Base-by-base conservation (phyloP, 1,140 invertebrate genomes). In the Lordiphosa mommai region DNA sequence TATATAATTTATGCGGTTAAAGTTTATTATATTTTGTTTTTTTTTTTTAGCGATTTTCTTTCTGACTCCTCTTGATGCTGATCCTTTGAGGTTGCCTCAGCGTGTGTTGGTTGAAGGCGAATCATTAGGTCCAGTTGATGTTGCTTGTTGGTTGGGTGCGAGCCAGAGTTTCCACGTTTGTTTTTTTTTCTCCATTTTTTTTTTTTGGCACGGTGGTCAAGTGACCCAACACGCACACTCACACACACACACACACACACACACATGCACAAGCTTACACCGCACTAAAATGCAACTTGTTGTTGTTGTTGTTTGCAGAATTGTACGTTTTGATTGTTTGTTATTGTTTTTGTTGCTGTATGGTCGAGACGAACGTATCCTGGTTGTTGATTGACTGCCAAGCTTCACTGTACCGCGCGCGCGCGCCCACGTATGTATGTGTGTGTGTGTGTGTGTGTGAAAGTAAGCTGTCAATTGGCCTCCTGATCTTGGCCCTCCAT, bases 311-410 rank as follows among this genome's bases (percentile, higher is more conserved):
- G 57, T 72, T 53, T 77, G 67, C 66, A 48, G 58, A 52, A 36
- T 49, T 47, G 59, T 55, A 72, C 74, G 23, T 64, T 77, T 72
- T 64, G 57, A 47, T 82, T 72, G 61, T 66, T 60, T 64, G 56
- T 69, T 57, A 13, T 27, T 68, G 51, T 34, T 76, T 68, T 14
- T 61, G 60, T 64, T 67, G 79, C 85, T 87, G 85, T 82, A 87
- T 88, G 47, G 74, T 87, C 72, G 85, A 87, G 76, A 87, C 86
- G 86, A 68, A 88, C 86, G 72, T 40, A 57, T 60, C 63, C 65
- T 69, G 47, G 64, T 17, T 33, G 55, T n/a, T 57, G 43, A 58
- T 57, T 57, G 10, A 40, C 30, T 59, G 33, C 41, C 55, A 63
- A 69, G 61, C 61, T 60, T 58, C 69, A 73, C 57, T 72, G 53